Conservation (phyloP, 2,797 vertebrate species). For the Manis pentadactyla region DNA sequence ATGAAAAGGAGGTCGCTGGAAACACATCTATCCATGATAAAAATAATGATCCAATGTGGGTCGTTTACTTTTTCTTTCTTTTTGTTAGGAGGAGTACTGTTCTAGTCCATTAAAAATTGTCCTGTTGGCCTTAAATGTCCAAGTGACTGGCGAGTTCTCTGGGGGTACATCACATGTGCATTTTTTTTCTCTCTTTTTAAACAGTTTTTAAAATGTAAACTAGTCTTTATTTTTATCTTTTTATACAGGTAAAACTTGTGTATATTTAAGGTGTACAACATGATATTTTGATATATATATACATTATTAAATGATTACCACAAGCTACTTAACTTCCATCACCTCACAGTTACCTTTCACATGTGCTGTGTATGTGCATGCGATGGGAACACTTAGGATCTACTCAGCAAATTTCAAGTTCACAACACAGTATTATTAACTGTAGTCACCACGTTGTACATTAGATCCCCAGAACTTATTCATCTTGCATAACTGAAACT, state of each 20-base stretch:
- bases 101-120: background rate
- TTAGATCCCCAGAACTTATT: background rate
- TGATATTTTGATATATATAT: background rate
- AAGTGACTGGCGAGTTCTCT: background rate
- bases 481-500: background rate
- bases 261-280: background rate
- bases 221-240: background rate
- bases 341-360: background rate
- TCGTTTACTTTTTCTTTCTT: background rate
- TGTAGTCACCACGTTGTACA: background rate
- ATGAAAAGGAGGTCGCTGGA: fast-evolving
- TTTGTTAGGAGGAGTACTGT: background rate
- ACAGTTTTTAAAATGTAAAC: background rate
- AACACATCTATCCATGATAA: background rate
- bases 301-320: background rate
- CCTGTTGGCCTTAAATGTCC: background rate
- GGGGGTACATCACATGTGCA: too few species aligned
- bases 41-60: too few species aligned
- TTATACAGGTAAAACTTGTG: background rate
- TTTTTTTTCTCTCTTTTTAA: background rate
- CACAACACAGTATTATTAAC: background rate
- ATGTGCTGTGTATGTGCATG: background rate
- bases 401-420: background rate
- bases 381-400: background rate
- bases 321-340: background rate